These are phyloP conservation scores for Petrolisthes cinctipes DNA, from an alignment of 2,888 invertebrate species.

Conservation along the genomic window DNA sequence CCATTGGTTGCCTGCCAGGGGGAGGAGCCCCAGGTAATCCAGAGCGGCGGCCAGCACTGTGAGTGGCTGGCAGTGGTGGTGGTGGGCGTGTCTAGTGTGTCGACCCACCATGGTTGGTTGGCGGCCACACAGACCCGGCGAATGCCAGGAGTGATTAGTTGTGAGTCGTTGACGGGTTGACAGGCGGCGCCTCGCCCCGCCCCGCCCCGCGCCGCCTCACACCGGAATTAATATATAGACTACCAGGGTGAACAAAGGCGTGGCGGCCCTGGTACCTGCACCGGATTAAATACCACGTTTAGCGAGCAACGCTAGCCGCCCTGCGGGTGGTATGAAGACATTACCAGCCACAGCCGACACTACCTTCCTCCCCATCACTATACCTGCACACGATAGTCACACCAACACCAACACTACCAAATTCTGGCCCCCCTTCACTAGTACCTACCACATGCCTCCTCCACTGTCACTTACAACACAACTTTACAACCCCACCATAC, in stretches of 20 bases:
- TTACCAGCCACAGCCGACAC: neutral
- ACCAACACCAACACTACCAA: too few species aligned
- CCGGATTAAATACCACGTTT: constrained; percentile 55
- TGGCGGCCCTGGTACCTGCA: constrained; percentile 40
- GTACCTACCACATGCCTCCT: neutral
- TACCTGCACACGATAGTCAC: too few species aligned
- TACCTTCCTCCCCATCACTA: too few species aligned
- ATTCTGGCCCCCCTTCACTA: neutral
- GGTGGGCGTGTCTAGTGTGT: constrained; percentile 28
- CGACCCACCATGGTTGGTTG: constrained; percentile 47
- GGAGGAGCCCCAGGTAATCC: constrained; percentile 55
- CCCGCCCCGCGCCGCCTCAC: constrained; percentile 30
- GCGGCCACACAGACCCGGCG: constrained; percentile 37
- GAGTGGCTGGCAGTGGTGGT: constrained; percentile 30
- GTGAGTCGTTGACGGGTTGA: constrained; percentile 61
- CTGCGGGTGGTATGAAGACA: constrained; percentile 47
- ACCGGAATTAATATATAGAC: constrained; percentile 35
- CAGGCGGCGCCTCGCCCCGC: constrained; percentile 45
- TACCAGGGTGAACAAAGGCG: constrained; percentile 50
- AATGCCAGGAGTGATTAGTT: constrained; percentile 65
- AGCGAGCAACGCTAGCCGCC: constrained; percentile 34
- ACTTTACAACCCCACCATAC: too few species aligned
- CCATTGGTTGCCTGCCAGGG: constrained; percentile 51
- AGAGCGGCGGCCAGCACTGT: constrained; percentile 19
- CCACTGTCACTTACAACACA: too few species aligned